phyloP scores from a whole-genome alignment of 2,113 vertebrate genomes.

The Pogona vitticeps region DNA sequence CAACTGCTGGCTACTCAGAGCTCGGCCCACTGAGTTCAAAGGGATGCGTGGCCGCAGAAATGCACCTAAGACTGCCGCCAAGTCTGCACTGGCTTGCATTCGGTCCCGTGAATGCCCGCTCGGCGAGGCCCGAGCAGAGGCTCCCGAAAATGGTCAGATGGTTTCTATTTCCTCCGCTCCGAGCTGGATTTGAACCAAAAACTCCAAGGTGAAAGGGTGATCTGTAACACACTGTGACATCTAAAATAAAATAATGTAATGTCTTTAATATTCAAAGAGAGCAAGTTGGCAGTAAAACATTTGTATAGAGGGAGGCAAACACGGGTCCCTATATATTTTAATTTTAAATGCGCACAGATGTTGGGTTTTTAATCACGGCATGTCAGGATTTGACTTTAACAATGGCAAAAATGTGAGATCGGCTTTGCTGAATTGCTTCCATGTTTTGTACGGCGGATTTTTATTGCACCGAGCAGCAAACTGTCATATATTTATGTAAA shows the following conservation, averaged over 20 bases:
- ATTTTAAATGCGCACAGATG: constrained; percentile 84
- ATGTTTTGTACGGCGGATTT: constrained; percentile 79
- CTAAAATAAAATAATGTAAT: constrained; percentile 79
- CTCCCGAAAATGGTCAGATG: constrained; percentile 81
- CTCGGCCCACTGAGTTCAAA: not conserved
- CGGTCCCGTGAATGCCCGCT: constrained; percentile 70
- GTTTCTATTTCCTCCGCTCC: constrained; percentile 78
- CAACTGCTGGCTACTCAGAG: not conserved
- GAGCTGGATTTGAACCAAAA: constrained; percentile 81
- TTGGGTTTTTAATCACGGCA: constrained; percentile 81
- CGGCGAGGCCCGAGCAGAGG: constrained; percentile 71
- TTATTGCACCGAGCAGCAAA: constrained; percentile 80
- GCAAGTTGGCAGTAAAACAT: constrained; percentile 80
- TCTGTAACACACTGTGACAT: constrained; percentile 83
- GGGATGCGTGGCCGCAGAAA: not conserved
- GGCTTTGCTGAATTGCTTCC: constrained; percentile 83
- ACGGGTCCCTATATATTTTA: constrained; percentile 82
- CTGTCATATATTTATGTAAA: constrained; percentile 83
- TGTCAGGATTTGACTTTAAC: constrained; percentile 79
- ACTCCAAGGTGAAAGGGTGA: constrained; percentile 80
- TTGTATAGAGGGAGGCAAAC: constrained; percentile 73
- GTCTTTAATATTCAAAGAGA: constrained; percentile 85
- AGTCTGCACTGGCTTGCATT: constrained; percentile 73
- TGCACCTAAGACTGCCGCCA: not conserved
- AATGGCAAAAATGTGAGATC: constrained; percentile 82